Evolutionary conservation across 2,797 vertebrate species (phyloP), one percentile per base, ranked within the genome.

Genomic region (Ibycter americanus): DNA sequence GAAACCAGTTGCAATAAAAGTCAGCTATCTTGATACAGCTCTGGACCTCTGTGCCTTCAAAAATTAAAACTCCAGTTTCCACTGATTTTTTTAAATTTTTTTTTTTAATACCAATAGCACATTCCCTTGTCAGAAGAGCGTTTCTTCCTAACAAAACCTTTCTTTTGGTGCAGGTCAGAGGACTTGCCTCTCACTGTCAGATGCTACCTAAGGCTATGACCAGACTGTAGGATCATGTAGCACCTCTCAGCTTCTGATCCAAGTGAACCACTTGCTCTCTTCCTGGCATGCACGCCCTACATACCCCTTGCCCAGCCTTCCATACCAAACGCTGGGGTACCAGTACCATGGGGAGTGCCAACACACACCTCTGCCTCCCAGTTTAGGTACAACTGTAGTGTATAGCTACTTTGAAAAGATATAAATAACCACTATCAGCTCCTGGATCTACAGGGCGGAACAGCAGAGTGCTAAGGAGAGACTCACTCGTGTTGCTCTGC

Each of bases 261-360:
- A 49, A 46, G 9, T 14, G 58, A 87, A 26, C 4, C 16, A 10
- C 25, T 55, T 71, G 52, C 8, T 47, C 15, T 51, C 10, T 47
- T 51, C 32, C 36, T 76, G 54, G 15, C 1, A 0, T 3, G 3
- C 2, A 0, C 26, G 27, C 31, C 44, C 44, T 59, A 15, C 15
- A 6, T 3, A 52, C 2, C 49, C 49, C 34, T 74, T 63, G 15
- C 26, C 26, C 72, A 55, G 40, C 10, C 46, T 59, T 1, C 0
- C 11, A 77, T 36, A 55, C 68, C 44, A 92, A 67, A 67, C 55
- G 29, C 29, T 42, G 16, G 2, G 38, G 34, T 23, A 70, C 29
- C 34, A 86, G 51, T 29, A 70, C 15, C 38, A 46, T 1, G 1
- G 8, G 26, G 14, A 19, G 4, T 29, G 26, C 42, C 46, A 62